Percentiles rank a stretch among this genome's conserved stretches.
Evolutionary conservation across 2,888 invertebrate species (phyloP).

Genomic region (Drosophila quinaria): DNA sequence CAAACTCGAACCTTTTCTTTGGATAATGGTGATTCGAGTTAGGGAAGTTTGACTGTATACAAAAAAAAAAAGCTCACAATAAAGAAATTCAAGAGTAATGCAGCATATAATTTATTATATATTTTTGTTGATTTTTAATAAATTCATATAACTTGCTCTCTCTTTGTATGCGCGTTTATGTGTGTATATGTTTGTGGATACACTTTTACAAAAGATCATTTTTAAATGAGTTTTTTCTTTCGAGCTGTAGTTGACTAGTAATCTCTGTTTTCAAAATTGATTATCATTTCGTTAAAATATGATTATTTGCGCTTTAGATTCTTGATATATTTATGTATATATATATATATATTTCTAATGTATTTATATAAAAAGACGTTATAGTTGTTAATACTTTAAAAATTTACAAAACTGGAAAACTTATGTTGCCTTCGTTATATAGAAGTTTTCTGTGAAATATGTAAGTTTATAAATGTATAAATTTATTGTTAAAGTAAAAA

Average conservation of each 20-base stretch:
- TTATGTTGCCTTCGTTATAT: slow-evolving; percentile 15
- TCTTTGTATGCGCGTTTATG: slow-evolving; percentile 11
- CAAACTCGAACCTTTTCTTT: too few species aligned
- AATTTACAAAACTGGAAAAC: slow-evolving; percentile 61
- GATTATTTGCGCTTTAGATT: slow-evolving; percentile 45
- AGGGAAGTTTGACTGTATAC: too few species aligned
- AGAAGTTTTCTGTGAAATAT: slow-evolving; percentile 22
- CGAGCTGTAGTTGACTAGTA: slow-evolving; percentile 65
- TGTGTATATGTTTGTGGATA: slow-evolving; percentile 18
- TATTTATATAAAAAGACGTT: slow-evolving; percentile 28
- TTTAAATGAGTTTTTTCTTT: slow-evolving; percentile 27
- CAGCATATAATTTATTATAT: slow-evolving; percentile 11
- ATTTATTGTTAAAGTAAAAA: slow-evolving; percentile 74
- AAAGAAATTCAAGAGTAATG: background rate
- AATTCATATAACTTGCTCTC: slow-evolving; percentile 48
- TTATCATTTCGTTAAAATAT: slow-evolving; percentile 32
- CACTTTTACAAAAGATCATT: slow-evolving; percentile 28
- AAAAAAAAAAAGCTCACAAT: background rate
- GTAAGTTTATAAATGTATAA: slow-evolving; percentile 36
- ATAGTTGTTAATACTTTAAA: slow-evolving; percentile 14
- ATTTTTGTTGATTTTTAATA: slow-evolving; percentile 50
- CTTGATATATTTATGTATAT: slow-evolving; percentile 19
- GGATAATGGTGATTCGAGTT: too few species aligned
- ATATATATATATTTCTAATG: slow-evolving; percentile 2
- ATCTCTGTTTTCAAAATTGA: slow-evolving; percentile 50